Evolutionary conservation across 2,113 vertebrate species (phyloP).

Genomic region (Epinephelus fuscoguttatus): DNA sequence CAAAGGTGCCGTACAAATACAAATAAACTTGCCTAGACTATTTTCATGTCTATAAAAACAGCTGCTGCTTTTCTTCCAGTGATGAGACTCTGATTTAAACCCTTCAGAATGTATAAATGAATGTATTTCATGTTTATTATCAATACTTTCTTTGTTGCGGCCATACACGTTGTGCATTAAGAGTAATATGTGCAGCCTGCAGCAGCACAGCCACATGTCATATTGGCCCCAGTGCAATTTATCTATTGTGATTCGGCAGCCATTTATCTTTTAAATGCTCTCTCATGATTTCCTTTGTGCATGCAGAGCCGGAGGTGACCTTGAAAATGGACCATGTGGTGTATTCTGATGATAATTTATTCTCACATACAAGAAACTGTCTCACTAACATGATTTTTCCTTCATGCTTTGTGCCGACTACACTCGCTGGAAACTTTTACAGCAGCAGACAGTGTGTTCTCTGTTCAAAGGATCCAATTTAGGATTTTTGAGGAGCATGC

Average conservation of each 20-base stretch:
- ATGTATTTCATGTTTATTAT: constrained; percentile 51
- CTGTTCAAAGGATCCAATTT: neutral
- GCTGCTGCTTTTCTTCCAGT: neutral
- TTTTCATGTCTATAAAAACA: neutral
- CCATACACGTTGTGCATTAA: constrained; percentile 56
- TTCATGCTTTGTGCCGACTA: constrained; percentile 39
- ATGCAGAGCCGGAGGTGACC: constrained; percentile 69
- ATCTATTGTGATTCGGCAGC: constrained; percentile 74
- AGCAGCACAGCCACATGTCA: constrained; percentile 64
- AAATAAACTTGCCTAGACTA: neutral
- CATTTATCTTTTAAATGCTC: constrained; percentile 81
- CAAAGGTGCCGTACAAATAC: neutral
- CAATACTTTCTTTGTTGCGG: constrained; percentile 54
- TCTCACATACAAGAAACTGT: constrained; percentile 62
- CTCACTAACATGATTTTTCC: constrained; percentile 62
- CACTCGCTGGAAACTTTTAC: constrained; percentile 31
- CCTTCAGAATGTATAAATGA: constrained; percentile 22
- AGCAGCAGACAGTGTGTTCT: neutral
- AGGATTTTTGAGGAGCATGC: constrained; percentile 22
- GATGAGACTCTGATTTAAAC: neutral
- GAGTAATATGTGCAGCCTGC: constrained; percentile 31
- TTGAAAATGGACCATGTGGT: constrained; percentile 72
- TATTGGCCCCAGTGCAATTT: constrained; percentile 58
- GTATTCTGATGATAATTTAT: constrained; percentile 75
- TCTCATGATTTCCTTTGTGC: constrained; percentile 78